Conservation (phyloP, 2,797 vertebrate genomes). For the Pseudocheirus occidentalis region DNA sequence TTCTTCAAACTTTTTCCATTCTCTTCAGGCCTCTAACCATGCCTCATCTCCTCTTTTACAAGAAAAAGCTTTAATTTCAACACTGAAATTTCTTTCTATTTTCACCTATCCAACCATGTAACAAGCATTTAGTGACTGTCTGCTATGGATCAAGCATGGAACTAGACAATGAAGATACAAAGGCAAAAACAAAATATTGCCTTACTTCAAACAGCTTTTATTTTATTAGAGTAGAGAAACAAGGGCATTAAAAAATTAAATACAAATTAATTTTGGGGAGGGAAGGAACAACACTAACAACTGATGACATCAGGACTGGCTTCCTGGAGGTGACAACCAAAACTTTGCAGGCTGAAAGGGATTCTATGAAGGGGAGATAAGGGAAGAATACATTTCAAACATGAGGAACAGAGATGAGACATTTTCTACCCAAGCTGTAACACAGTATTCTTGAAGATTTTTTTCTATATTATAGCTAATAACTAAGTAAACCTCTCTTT, state of each 20-base stretch:
- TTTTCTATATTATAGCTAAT: not conserved
- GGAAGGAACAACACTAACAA: not conserved
- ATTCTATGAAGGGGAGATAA: not conserved
- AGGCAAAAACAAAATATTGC: not conserved
- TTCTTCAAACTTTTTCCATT: not conserved
- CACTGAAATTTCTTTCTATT: not conserved
- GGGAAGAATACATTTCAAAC: not conserved
- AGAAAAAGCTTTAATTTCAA: not conserved
- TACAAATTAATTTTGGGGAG: not conserved
- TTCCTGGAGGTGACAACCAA: not conserved
- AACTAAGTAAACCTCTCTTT: not conserved
- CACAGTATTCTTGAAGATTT: not conserved
- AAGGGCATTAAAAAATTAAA: not conserved
- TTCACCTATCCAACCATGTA: not conserved
- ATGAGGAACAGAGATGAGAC: not conserved
- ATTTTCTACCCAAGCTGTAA: not conserved
- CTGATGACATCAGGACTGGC: not conserved
- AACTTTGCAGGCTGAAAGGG: not conserved
- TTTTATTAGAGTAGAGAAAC: not conserved
- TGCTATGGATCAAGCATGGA: not conserved
- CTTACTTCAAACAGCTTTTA: not conserved
- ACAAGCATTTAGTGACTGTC: not conserved
- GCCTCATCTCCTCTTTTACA: not conserved
- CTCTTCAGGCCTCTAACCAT: not conserved
- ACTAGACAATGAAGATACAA: not conserved